Base-by-base conservation (phyloP, 2,113 vertebrate species). In the Peucedramus taeniatus region DNA sequence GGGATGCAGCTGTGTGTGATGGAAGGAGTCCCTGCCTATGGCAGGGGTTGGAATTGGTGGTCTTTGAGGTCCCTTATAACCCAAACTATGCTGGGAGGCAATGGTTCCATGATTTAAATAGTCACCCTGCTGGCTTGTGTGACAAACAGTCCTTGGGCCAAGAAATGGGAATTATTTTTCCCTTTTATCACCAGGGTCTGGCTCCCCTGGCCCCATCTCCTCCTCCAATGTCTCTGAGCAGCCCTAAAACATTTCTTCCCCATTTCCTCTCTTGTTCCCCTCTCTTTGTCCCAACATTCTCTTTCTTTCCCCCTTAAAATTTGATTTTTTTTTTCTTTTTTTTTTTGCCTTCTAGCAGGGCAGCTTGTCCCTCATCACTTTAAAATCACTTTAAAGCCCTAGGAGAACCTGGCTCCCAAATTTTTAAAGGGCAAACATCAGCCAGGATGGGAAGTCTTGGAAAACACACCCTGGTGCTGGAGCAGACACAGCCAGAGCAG, bases 281-380 rank as follows among this genome's bases (percentile, higher is more conserved):
- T 10, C n/a, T 70, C 31, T 77, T 53, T 31, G 12, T n/a, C 49
- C 17, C 64, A 81, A 16, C 5, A 11, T 30, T 6, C 20, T 69
- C 27, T 59, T 83, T 44, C 14, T 35, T 45, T 15, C 35, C 24
- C 11, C 1, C 7, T 71, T 50, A 57, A 85, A 51, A 65, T 53
- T 0, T 2, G 2, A 10, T 4, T 19, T n/a, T 37, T 49, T 51
- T 51, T 28, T 4, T 66, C 50, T 64, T 26, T 5, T 35, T 68
- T 61, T 56, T 69, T 91, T 42, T 42, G 14, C 53, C 30, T 68
- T 64, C 70, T 11, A 50, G 15, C 11, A 49, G 54, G 30, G 56
- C 11, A 71, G 16, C 33, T 68, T 11, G 3, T 30, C 39, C 37
- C 54, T 65, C 31, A 60, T 59, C 59, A 49, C 53, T 59, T 86